These are phyloP conservation scores for Pristionchus mayeri DNA, from an alignment of 2,888 invertebrate species.

Conservation along the genomic window DNA sequence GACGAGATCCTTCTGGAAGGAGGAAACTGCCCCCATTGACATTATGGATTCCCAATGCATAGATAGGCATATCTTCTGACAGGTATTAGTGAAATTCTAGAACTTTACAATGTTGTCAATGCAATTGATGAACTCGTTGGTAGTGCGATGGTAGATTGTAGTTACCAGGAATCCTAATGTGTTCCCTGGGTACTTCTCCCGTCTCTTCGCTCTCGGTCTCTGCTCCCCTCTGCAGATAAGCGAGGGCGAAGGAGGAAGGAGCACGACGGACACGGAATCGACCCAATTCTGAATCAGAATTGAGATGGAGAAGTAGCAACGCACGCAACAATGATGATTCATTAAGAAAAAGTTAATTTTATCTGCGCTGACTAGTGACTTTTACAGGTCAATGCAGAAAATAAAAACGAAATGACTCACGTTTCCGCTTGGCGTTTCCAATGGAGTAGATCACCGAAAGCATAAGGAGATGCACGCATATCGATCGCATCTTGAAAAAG, in stretches of 20 bases:
- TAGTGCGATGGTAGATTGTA: too few species aligned
- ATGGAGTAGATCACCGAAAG: not conserved
- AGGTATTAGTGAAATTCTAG: too few species aligned
- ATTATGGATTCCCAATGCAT: too few species aligned
- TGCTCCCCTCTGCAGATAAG: constrained; percentile 48
- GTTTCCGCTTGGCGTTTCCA: constrained; percentile 6
- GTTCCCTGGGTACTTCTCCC: constrained; percentile 34
- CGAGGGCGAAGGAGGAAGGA: constrained; percentile 62
- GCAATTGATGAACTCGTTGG: too few species aligned
- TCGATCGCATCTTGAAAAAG: constrained; percentile 8
- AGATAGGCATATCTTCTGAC: too few species aligned
- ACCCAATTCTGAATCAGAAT: not conserved
- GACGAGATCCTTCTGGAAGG: constrained; percentile 54
- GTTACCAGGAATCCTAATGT: constrained; percentile 3
- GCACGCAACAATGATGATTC: not conserved
- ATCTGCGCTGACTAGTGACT: not conserved
- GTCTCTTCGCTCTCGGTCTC: constrained; percentile 28
- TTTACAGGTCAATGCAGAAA: not conserved
- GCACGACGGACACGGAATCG: constrained; percentile 53
- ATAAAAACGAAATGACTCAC: not conserved
- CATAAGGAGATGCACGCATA: not conserved
- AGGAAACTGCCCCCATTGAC: too few species aligned
- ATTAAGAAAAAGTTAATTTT: not conserved
- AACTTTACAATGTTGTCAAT: too few species aligned
- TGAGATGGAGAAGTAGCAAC: not conserved